These are phyloP conservation scores for Drosophila formosana DNA, from an alignment of 2,888 invertebrate genomes.

Conservation along the genomic window DNA sequence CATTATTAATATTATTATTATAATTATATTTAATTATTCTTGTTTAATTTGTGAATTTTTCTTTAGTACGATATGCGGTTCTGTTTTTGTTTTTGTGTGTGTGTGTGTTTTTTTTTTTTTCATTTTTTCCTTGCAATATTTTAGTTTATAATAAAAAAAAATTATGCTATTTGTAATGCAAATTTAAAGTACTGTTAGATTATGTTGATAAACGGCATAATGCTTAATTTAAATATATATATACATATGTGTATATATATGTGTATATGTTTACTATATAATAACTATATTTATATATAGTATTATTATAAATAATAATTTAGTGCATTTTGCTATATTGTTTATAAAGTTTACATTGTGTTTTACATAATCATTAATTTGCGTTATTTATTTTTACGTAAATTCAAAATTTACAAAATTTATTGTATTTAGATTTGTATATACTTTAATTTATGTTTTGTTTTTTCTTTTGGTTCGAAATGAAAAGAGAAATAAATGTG, in stretches of 20 bases:
- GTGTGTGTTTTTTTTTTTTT: conserved; percentile 30
- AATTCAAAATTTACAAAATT: conserved; percentile 76
- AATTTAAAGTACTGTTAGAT: conserved; percentile 66
- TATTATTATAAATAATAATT: conserved; percentile 75
- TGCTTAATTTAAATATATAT: conserved; percentile 32
- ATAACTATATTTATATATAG: conserved; percentile 40
- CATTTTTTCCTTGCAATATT: conserved; percentile 54
- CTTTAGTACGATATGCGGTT: conserved; percentile 74
- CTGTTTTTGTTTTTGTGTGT: conserved; percentile 41
- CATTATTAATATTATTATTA: conserved; percentile 20
- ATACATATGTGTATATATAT: conserved; percentile 29
- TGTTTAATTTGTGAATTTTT: conserved; percentile 57
- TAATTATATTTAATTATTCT: conserved; percentile 33
- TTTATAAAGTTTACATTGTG: conserved; percentile 57
- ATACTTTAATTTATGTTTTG: conserved; percentile 18
- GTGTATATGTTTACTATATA: conserved; percentile 41
- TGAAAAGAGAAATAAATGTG: conserved; percentile 25
- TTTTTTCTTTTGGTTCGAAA: conserved; percentile 23
- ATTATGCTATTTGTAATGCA: conserved; percentile 74
- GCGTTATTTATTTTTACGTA: conserved; percentile 61
- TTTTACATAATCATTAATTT: conserved; percentile 56
- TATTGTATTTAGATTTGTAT: conserved; percentile 61
- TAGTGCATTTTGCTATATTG: conserved; percentile 77
- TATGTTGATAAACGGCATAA: conserved; percentile 65
- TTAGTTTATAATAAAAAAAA: conserved; percentile 71